Conservation (phyloP, 2,113 vertebrate species). For the Columbina picui region DNA sequence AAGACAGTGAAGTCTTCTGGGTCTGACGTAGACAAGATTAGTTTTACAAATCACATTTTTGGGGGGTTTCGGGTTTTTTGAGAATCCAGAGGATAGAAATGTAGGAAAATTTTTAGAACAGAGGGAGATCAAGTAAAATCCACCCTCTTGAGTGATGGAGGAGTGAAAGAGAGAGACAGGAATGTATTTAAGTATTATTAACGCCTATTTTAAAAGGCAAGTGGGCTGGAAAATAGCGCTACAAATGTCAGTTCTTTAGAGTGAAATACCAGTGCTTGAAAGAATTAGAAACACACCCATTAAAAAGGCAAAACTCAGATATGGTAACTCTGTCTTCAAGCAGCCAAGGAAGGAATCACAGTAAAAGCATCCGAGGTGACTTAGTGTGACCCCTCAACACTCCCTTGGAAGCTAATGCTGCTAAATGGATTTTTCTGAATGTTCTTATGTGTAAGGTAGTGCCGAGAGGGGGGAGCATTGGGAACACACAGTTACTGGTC, state of each 20-base stretch:
- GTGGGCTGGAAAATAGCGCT: conserved; percentile 66
- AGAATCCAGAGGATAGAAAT: not conserved
- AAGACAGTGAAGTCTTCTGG: not conserved
- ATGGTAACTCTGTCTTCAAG: not conserved
- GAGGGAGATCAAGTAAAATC: conserved; percentile 43
- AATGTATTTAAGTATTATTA: conserved; percentile 72
- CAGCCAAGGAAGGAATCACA: not conserved
- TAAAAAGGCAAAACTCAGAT: not conserved
- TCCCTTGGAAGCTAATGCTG: not conserved
- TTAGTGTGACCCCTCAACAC: not conserved
- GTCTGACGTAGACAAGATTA: not conserved
- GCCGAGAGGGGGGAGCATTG: not conserved
- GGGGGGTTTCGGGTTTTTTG: not conserved
- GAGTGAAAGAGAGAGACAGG: conserved; percentile 42
- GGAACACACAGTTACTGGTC: not conserved
- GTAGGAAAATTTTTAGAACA: conserved; percentile 7
- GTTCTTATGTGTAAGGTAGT: not conserved
- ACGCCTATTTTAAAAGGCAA: conserved; percentile 74
- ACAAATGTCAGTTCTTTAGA: conserved; percentile 47
- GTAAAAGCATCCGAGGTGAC: not conserved
- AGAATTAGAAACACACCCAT: conserved; percentile 6
- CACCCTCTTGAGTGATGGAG: conserved; percentile 27
- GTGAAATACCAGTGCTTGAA: conserved; percentile 2
- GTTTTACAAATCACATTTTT: not conserved
- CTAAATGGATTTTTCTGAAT: not conserved